Base-by-base conservation (phyloP, 2,797 vertebrate genomes). In the Pangasius larnaudii region DNA sequence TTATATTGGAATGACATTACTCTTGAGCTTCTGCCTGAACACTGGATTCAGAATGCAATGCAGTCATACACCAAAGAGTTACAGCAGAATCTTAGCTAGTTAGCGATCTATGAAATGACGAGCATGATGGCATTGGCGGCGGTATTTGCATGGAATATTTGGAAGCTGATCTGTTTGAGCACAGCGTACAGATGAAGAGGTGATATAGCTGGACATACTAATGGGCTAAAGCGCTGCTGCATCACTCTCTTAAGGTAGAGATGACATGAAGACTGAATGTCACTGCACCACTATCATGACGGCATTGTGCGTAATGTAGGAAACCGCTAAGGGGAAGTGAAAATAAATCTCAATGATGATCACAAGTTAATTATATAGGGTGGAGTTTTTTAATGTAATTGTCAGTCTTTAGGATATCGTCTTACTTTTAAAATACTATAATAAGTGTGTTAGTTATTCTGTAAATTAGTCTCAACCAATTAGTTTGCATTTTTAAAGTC, bases 381-480 rank as follows among this genome's bases (percentile, higher is more conserved):
- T 42, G 36, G 36, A 69, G 2, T 18, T 46, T 71, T 24, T 65
- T 30, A 27, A 16, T 67, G 5, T 0, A 22, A 42, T 22, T 42
- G 67, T 71, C 2, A 8, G 67, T 39, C 18, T 71, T 19, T 39
- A 42, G 18, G 19, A 69, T 36, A 72, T 77, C 5, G 0, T 46
- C 24, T 74, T 74, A 16, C n/a, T n/a, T 65, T 46, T 63, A 9
- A 65, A 82, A 82, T 65, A 18, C 59, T 46, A 46, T 6, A 59
- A 81, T 39, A 81, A 67, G 81, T 36, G 63, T 51, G 33, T 85
- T 71, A 82, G 80, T 88, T 90, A 77, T 58, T 58, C 85, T 53
- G 83, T 88, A 88, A 91, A 91, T 92, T 91, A 91, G 91, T 91
- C 85, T 92, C 89, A 90, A 90, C 69, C 89, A 90, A 91, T 91